These are phyloP conservation scores for Brachionus rotundiformis DNA, from an alignment of 1,140 invertebrate species.

Conservation along the genomic window DNA sequence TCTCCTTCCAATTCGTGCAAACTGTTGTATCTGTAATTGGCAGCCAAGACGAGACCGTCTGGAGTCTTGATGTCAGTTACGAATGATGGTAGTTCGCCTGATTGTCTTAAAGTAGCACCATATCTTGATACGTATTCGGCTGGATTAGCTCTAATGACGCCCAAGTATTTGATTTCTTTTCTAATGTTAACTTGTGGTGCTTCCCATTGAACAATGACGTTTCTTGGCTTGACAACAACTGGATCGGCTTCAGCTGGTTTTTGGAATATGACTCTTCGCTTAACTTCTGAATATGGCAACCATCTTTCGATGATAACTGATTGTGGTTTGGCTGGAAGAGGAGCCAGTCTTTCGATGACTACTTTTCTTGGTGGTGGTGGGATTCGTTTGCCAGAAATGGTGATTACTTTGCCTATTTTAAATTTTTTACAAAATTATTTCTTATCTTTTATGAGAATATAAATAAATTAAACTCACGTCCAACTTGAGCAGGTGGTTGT, in stretches of 20 bases:
- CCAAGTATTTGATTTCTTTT: constrained; percentile 48
- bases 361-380: constrained; percentile 52
- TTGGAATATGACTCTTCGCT: constrained; percentile 47
- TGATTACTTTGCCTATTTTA: constrained; percentile 26
- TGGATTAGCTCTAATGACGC: constrained; percentile 45
- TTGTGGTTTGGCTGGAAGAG: constrained; percentile 51
- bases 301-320: constrained; percentile 48
- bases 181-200: constrained; percentile 1
- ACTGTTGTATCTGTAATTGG: constrained; percentile 48
- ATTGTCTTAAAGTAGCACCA: constrained; percentile 29
- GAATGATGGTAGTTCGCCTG: background rate
- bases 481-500: constrained; percentile 15
- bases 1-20: constrained; percentile 47
- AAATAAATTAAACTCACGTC: no score
- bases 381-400: constrained; percentile 15
- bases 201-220: constrained; percentile 52
- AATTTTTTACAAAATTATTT: no score
- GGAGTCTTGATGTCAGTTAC: constrained; percentile 36
- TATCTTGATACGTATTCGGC: constrained; percentile 37
- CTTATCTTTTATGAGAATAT: no score
- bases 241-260: background rate
- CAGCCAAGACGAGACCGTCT: constrained; percentile 27
- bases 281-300: constrained; percentile 47
- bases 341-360: constrained; percentile 52
- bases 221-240: constrained; percentile 16